phyloP scores from a whole-genome alignment of 2,113 vertebrate species.

The Furnarius figulus region DNA sequence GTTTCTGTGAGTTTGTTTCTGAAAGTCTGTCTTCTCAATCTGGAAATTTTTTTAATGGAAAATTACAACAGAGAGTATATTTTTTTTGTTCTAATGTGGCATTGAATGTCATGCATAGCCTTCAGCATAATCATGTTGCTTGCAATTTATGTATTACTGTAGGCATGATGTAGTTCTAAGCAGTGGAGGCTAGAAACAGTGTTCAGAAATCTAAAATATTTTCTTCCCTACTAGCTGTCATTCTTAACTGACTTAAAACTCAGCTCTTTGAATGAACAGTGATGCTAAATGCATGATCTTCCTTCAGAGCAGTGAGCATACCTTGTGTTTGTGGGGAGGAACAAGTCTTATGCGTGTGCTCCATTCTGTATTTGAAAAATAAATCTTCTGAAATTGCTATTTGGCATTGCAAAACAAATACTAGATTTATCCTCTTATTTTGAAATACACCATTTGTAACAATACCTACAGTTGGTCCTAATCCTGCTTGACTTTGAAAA shows the following conservation, averaged over 20 bases:
- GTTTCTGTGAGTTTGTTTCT: background rate
- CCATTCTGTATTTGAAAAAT: background rate
- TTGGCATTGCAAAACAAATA: background rate
- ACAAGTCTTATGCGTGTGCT: background rate
- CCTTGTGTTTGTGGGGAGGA: background rate
- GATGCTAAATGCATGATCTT: background rate
- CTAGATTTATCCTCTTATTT: background rate
- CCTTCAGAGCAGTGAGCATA: background rate
- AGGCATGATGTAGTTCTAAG: background rate
- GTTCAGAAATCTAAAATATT: background rate
- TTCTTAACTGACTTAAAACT: background rate
- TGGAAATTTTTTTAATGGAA: background rate
- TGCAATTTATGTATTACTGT: background rate
- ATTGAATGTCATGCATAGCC: background rate
- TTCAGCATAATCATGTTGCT: background rate
- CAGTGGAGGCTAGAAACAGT: background rate
- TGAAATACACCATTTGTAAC: background rate
- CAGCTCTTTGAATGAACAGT: background rate
- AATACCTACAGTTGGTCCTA: background rate
- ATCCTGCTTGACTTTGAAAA: background rate
- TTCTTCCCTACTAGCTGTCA: background rate
- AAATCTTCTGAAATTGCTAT: background rate
- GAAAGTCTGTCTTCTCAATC: background rate
- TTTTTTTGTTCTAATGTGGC: background rate
- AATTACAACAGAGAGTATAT: background rate